phyloP scores from a whole-genome alignment of 2,888 invertebrate species.

The Heliconius aoede region DNA sequence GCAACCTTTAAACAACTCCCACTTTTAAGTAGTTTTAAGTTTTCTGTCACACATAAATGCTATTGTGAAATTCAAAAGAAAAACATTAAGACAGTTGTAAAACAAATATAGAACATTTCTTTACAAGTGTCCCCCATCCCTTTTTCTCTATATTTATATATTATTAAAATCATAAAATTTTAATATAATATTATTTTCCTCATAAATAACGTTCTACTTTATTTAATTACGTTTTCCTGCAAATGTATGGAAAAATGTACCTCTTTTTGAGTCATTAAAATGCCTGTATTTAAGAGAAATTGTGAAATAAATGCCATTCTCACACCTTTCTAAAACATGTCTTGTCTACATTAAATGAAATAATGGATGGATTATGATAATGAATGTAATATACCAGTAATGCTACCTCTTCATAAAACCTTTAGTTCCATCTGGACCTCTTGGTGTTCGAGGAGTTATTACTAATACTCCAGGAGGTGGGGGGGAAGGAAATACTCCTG shows the following conservation, averaged over 20 bases:
- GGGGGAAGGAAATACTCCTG: slow-evolving; percentile 74
- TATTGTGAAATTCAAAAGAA: too few relatives aligned
- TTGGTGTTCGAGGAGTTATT: slow-evolving; percentile 85
- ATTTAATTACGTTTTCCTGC: background rate
- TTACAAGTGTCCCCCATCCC: background rate
- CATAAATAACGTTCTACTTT: background rate
- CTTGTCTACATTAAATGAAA: slow-evolving; percentile 36
- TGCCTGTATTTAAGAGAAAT: slow-evolving; percentile 39
- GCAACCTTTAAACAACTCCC: background rate
- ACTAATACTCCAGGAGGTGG: slow-evolving; percentile 81
- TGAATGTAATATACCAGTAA: slow-evolving; percentile 46
- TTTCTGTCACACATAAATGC: background rate
- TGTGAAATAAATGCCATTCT: slow-evolving; percentile 40
- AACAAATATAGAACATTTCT: background rate
- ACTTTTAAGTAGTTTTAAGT: background rate
- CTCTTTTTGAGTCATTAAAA: background rate
- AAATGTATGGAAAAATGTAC: background rate
- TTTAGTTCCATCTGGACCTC: slow-evolving; percentile 90
- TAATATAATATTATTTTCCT: background rate
- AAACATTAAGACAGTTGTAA: background rate
- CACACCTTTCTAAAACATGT: slow-evolving; percentile 34
- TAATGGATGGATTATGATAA: slow-evolving; percentile 44
- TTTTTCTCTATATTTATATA: background rate
- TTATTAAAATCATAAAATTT: too few relatives aligned
- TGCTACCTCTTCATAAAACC: slow-evolving; percentile 79